A percentile compares a stretch with the other conserved stretches of the same genome.
These are phyloP conservation scores for Coregonus clupeaformis DNA, from an alignment of 2,113 vertebrate genomes.

Conservation along the genomic window DNA sequence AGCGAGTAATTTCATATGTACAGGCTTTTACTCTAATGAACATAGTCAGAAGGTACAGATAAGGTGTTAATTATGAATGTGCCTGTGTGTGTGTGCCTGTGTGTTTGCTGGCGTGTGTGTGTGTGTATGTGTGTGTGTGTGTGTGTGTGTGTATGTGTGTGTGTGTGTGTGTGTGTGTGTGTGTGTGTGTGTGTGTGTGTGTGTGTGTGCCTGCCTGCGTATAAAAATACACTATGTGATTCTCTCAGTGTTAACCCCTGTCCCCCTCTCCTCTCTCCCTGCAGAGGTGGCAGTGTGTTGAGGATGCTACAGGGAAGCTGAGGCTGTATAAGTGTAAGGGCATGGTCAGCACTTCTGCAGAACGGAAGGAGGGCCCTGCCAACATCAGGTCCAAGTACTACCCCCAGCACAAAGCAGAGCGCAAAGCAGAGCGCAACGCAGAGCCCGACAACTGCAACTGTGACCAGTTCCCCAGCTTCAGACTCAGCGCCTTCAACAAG, in stretches of 20 bases:
- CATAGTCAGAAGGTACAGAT: no score
- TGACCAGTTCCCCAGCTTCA: constrained; percentile 61
- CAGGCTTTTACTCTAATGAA: no score
- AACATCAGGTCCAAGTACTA: constrained; percentile 82
- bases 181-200: no score
- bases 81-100: not conserved
- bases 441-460: constrained; percentile 77
- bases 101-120: no score
- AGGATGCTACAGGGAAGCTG: constrained; percentile 87
- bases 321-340: constrained; percentile 92
- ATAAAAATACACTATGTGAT: not conserved
- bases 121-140: no score
- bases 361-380: constrained; percentile 62
- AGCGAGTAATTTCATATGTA: no score
- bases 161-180: no score
- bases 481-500: constrained; percentile 70
- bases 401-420: constrained; percentile 35
- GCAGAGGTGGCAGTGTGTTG: constrained; percentile 97
- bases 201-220: no score
- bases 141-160: no score
- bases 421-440: not conserved
- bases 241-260: constrained; percentile 4
- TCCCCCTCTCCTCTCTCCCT: not conserved
- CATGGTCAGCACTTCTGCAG: constrained; percentile 46
- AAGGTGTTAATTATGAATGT: no score